A percentile compares a stretch with the other conserved stretches of the same genome.
Conservation (phyloP, 2,113 vertebrate genomes). For the Anolis sagrei region DNA sequence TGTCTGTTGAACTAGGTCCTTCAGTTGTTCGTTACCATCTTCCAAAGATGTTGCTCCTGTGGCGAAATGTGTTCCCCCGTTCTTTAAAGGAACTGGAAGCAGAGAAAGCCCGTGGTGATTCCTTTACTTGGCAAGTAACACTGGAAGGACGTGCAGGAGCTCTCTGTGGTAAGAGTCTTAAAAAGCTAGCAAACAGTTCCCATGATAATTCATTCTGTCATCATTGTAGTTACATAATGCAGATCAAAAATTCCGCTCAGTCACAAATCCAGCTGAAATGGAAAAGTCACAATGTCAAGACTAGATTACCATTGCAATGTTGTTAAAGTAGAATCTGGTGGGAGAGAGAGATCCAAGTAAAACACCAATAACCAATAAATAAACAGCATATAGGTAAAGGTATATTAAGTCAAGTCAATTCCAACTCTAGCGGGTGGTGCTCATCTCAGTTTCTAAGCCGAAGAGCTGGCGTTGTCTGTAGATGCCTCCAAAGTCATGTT, state of each 20-base stretch:
- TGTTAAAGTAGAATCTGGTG: not conserved
- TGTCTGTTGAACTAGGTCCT: conserved; percentile 79
- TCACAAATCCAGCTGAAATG: not conserved
- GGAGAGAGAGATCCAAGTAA: not conserved
- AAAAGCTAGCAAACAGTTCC: not conserved
- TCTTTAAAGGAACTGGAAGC: conserved; percentile 97
- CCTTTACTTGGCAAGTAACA: conserved; percentile 98
- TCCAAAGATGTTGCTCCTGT: conserved; percentile 96
- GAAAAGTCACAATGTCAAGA: not conserved
- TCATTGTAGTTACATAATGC: not conserved
- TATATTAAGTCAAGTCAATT: too few species aligned
- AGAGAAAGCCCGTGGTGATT: conserved; percentile 95
- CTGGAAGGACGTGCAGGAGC: conserved; percentile 96
- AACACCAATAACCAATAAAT: not conserved
- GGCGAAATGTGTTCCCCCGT: conserved; percentile 97
- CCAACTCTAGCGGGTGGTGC: too few species aligned
- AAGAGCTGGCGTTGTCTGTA: too few species aligned
- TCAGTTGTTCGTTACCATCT: conserved; percentile 96
- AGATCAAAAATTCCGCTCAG: not conserved
- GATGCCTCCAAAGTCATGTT: too few species aligned
- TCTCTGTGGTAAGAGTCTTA: conserved; percentile 88
- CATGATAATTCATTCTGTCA: not conserved
- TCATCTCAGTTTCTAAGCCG: too few species aligned
- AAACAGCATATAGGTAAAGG: not conserved
- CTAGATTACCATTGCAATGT: not conserved